These are phyloP conservation scores for Porites evermanni DNA, from an alignment of 92 coral and sea anemone genomes.

Conservation along the genomic window DNA sequence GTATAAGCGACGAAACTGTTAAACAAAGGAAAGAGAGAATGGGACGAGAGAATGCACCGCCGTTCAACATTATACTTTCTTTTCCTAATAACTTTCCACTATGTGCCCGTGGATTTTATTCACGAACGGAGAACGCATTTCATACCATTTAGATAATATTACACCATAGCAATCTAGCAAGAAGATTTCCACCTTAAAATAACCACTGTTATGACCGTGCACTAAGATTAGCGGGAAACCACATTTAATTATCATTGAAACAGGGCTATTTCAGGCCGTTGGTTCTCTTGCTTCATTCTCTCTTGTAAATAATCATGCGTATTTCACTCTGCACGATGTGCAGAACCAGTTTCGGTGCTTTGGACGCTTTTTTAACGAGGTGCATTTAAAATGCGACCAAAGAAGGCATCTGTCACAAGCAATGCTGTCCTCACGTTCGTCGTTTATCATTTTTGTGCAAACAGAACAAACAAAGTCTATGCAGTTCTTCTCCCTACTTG, in stretches of 20 bases:
- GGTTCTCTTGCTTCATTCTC: constrained; percentile 16
- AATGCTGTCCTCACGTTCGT: constrained; percentile 62
- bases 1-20: too few species aligned
- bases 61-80: too few species aligned
- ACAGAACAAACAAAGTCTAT: constrained; percentile 43
- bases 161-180: constrained; percentile 13
- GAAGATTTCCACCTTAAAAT: constrained; percentile 5
- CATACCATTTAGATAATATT: constrained; percentile 13
- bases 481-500: constrained; percentile 43
- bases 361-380: constrained; percentile 54
- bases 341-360: constrained; percentile 68
- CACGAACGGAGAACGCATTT: constrained; percentile 16
- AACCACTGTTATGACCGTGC: constrained; percentile 17
- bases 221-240: constrained; percentile 8
- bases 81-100: too few species aligned
- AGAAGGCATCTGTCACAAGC: constrained; percentile 64
- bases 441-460: constrained; percentile 50
- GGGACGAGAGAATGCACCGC: too few species aligned
- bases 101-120: neutral
- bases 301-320: constrained; percentile 24
- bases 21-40: too few species aligned
- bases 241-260: constrained; percentile 3
- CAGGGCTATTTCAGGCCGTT: constrained; percentile 11
- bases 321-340: constrained; percentile 53
- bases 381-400: constrained; percentile 56